These are phyloP conservation scores for Rhinoptilus africanus DNA, from an alignment of 2,113 vertebrate species.

Conservation along the genomic window DNA sequence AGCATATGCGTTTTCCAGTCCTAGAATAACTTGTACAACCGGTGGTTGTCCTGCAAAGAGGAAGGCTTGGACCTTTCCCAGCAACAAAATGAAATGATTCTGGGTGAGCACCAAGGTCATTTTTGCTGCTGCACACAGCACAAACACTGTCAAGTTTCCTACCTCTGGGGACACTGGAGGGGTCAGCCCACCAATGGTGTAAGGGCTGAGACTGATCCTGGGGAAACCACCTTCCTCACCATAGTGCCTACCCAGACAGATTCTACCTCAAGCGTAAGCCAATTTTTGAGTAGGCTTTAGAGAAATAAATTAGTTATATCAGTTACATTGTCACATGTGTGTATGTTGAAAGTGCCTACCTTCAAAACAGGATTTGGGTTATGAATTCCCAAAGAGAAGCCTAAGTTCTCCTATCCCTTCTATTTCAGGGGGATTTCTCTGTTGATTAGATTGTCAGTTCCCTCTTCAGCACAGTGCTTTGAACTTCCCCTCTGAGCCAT, in stretches of 20 bases:
- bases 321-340: not conserved
- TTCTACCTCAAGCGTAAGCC: not conserved
- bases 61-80: not conserved
- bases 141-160: not conserved
- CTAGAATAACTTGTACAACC: not conserved
- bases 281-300: not conserved
- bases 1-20: not conserved
- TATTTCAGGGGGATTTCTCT: not conserved
- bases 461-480: not conserved
- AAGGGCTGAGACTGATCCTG: not conserved
- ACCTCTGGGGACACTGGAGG: not conserved
- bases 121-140: not conserved
- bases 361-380: not conserved
- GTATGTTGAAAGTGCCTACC: not conserved
- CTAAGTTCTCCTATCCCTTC: not conserved
- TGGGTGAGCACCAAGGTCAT: not conserved
- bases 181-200: fast-evolving
- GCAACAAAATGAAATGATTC: not conserved
- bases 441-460: not conserved
- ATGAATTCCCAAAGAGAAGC: not conserved
- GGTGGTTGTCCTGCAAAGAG: not conserved
- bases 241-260: not conserved
- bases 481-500: not conserved
- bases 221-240: not conserved
- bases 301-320: not conserved